These are phyloP conservation scores for Pitangus sulphuratus DNA, from an alignment of 2,797 vertebrate genomes.

Conservation along the genomic window DNA sequence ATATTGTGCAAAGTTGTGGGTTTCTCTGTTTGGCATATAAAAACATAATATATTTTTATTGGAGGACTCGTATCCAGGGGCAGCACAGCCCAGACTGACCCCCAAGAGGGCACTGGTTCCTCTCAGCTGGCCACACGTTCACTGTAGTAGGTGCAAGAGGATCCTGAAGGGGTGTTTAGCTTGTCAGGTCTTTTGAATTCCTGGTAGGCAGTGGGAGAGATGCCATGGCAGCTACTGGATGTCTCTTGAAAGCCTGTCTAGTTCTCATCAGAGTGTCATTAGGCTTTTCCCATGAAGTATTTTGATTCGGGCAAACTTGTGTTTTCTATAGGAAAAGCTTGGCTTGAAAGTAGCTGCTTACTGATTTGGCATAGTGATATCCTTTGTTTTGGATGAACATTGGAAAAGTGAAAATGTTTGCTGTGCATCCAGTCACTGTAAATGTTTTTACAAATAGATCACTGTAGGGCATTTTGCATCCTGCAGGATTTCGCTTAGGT, in stretches of 20 bases:
- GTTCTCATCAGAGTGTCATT: background rate
- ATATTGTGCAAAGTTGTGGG: rapidly evolving
- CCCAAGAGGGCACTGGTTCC: background rate
- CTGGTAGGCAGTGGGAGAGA: background rate
- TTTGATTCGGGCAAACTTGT: background rate
- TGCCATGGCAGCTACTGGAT: rapidly evolving
- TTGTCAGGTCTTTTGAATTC: background rate
- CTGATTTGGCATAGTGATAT: background rate
- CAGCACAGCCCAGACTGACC: background rate
- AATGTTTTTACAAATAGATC: background rate
- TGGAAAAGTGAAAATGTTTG: background rate
- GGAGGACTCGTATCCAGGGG: rapidly evolving
- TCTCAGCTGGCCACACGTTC: rapidly evolving
- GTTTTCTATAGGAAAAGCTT: background rate
- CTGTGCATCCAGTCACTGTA: background rate
- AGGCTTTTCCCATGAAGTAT: background rate
- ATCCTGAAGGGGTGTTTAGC: background rate
- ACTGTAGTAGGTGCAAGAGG: background rate
- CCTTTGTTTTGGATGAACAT: background rate
- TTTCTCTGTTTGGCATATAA: background rate
- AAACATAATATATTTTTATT: background rate
- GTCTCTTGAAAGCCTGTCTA: background rate
- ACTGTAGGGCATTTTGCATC: background rate
- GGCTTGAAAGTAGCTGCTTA: background rate
- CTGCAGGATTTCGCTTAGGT: background rate